Conservation (phyloP, 2,888 invertebrate genomes). For the Prostheceraeus crozeri region DNA sequence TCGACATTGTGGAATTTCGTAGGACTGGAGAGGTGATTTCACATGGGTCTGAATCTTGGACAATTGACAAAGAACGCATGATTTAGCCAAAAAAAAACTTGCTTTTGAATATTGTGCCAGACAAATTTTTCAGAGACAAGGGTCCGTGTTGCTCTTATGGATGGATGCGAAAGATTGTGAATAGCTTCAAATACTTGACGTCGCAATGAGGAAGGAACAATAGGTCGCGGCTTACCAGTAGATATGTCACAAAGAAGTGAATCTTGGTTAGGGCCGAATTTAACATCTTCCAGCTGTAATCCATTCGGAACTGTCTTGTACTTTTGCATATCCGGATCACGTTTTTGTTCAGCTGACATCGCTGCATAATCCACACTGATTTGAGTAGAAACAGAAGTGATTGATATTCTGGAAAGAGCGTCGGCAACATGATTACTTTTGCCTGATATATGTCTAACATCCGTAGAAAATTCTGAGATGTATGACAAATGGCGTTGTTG, state of each 20-base stretch:
- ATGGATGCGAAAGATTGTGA: conserved; percentile 30
- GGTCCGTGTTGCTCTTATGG: too few species aligned
- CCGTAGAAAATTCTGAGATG: conserved; percentile 50
- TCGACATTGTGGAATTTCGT: too few species aligned
- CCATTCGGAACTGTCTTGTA: conserved; percentile 15
- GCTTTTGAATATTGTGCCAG: too few species aligned
- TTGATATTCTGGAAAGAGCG: conserved; percentile 21
- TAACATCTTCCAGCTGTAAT: conserved; percentile 19
- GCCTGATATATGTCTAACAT: conserved; percentile 46
- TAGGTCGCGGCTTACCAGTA: conserved; percentile 37
- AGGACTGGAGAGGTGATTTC: too few species aligned
- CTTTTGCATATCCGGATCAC: conserved; percentile 23
- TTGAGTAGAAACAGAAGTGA: conserved; percentile 22
- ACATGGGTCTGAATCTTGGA: too few species aligned
- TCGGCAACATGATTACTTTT: conserved; percentile 26
- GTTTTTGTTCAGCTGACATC: not conserved
- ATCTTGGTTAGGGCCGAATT: not conserved
- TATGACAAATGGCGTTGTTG: conserved; percentile 48
- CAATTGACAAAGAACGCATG: too few species aligned
- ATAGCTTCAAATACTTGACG: conserved; percentile 16
- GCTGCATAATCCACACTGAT: conserved; percentile 23
- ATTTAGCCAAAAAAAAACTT: too few species aligned
- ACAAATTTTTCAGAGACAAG: too few species aligned
- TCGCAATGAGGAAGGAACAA: conserved; percentile 34
- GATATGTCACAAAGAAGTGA: conserved; percentile 26